Conservation (phyloP, 2,888 invertebrate species). For the Actias luna region DNA sequence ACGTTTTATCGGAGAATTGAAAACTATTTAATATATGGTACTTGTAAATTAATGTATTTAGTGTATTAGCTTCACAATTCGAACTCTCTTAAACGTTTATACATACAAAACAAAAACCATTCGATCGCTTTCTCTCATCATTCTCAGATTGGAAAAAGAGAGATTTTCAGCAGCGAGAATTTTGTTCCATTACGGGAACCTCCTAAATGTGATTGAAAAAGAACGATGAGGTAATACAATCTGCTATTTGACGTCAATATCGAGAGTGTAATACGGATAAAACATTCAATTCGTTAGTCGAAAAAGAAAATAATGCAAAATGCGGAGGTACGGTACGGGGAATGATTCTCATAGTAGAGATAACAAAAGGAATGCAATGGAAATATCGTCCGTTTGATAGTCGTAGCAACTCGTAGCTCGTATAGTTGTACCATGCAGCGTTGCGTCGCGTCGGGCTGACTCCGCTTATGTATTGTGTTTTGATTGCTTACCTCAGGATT, state of each 20-base stretch:
- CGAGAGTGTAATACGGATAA: constrained; percentile 60
- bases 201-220: constrained; percentile 18
- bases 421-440: constrained; percentile 23
- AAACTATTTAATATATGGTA: too few species aligned
- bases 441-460: constrained; percentile 42
- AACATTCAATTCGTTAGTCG: constrained; percentile 75
- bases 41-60: too few species aligned
- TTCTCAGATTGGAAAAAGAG: not conserved
- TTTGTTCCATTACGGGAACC: constrained; percentile 3
- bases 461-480: constrained; percentile 55
- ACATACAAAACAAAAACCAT: not conserved
- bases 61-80: not conserved
- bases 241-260: constrained; percentile 45
- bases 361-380: constrained; percentile 72
- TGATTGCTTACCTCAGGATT: constrained; percentile 57
- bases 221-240: constrained; percentile 27
- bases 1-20: too few species aligned
- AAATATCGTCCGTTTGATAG: constrained; percentile 68
- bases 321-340: constrained; percentile 60
- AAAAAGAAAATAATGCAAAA: constrained; percentile 74
- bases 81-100: not conserved
- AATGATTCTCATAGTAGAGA: constrained; percentile 68
- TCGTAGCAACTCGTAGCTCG: constrained; percentile 45
- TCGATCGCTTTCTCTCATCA: not conserved
- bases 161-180: not conserved